These are phyloP conservation scores for Pollenia amentaria DNA, from an alignment of 2,888 invertebrate genomes.

Conservation along the genomic window DNA sequence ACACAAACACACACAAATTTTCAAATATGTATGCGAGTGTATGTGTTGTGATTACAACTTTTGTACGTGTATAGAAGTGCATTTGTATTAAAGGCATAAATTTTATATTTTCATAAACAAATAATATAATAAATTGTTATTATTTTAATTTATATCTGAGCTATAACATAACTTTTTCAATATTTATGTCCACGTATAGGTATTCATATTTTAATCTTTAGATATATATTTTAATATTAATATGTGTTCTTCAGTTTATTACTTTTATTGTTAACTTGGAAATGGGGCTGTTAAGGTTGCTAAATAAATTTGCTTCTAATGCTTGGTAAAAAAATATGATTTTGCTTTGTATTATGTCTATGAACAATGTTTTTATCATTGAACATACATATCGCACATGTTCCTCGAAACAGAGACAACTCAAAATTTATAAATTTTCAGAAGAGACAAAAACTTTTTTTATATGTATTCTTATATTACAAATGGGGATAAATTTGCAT, in stretches of 20 bases:
- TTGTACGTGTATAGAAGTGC: neutral
- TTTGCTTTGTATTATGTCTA: too few species aligned
- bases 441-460: too few species aligned
- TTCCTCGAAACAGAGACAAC: too few species aligned
- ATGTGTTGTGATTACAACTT: neutral
- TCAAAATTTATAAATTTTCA: too few species aligned
- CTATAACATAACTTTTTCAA: slow-evolving; percentile 21
- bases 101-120: slow-evolving; percentile 64
- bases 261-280: neutral
- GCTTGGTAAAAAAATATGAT: too few species aligned
- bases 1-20: slow-evolving; percentile 9
- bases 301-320: too few species aligned
- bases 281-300: too few species aligned
- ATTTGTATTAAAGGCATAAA: slow-evolving; percentile 59
- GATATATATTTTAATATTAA: neutral
- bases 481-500: too few species aligned
- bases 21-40: neutral
- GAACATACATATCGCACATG: too few species aligned
- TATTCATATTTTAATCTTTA: slow-evolving; percentile 20
- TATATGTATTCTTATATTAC: too few species aligned
- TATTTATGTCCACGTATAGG: neutral
- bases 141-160: slow-evolving; percentile 63
- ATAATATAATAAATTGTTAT: slow-evolving; percentile 68
- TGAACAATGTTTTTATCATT: too few species aligned
- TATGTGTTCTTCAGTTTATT: slow-evolving; percentile 1